Base-by-base conservation (phyloP, 2,113 vertebrate genomes). In the Camarhynchus parvulus region DNA sequence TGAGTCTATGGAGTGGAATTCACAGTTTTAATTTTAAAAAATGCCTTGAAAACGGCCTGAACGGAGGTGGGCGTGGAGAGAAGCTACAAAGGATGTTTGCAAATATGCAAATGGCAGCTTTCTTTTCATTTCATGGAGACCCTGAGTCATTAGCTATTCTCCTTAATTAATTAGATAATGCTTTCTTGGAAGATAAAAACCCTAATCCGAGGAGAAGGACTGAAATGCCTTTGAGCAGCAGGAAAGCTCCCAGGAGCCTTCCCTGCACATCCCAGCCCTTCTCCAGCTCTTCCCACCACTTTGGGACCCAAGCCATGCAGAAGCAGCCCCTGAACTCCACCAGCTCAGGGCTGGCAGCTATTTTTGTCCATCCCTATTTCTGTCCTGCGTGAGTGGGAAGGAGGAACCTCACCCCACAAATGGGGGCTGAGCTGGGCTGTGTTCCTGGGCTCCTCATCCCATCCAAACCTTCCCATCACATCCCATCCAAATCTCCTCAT, bases 151-250 rank as follows among this genome's bases (percentile, higher is more conserved):
- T 80, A 91, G 46, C 47, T 18, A 30, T 47, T 79, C 83, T n/a
- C 72, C 49, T 70, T 84, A 56, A 95, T 96, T 89, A 91, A 90
- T 91, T 56, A 92, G 75, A 41, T 33, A 64, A 70, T 2, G 2
- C 30, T 24, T 2, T 19, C 78, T 59, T 37, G 50, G 35, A 70
- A 80, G 75, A 74, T 22, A 33, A 7, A 47, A 33, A 16, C 59
- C 24, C 8, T 5, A 53, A 42, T 4, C 4, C 14, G 16, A 33
- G 87, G 56, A 62, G 50, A 52, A 81, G 58, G 31, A 4, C 25
- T 42, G 7, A 2, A 13, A 11, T 4, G 31, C 8, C 41, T 22
- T 15, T 10, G 4, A 23, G 7, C 19, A 28, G n/a, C 35, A 39
- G 3, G 17, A 35, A 23, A 61, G 55, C 18, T 66, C 70, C 24